Percentiles rank a stretch among this genome's conserved stretches.
These are phyloP conservation scores for Hipparchia sbordonii DNA, from an alignment of 2,888 invertebrate genomes.

Conservation along the genomic window DNA sequence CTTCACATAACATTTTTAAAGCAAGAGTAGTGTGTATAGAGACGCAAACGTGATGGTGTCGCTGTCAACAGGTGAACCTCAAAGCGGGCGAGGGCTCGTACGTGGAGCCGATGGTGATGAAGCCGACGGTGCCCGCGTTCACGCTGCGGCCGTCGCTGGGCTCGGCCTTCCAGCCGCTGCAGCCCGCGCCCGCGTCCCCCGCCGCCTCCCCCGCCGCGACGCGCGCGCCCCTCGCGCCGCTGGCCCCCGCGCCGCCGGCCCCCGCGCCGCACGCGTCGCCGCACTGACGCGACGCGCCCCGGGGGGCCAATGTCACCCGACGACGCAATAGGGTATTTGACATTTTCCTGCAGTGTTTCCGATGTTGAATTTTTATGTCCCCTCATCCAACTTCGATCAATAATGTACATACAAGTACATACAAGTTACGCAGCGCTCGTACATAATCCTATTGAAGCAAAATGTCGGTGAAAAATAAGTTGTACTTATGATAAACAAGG, in stretches of 20 bases:
- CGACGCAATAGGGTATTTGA: conserved; percentile 25
- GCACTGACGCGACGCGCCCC: conserved; percentile 31
- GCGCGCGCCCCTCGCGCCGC: conserved; percentile 39
- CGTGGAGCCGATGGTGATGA: conserved; percentile 72
- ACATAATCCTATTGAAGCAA: too few relatives aligned
- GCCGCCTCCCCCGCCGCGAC: conserved; percentile 33
- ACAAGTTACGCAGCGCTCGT: too few relatives aligned
- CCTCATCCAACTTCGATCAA: not conserved
- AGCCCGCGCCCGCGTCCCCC: conserved; percentile 55
- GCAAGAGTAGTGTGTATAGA: too few relatives aligned
- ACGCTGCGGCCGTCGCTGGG: conserved; percentile 90
- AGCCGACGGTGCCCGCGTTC: conserved; percentile 86
- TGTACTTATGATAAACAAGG: too few relatives aligned
- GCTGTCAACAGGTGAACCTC: conserved; percentile 80
- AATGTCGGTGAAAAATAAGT: too few relatives aligned
- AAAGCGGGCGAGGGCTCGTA: conserved; percentile 79
- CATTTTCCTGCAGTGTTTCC: conserved; percentile 22
- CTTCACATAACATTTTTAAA: too few relatives aligned
- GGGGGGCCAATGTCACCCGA: conserved; percentile 17
- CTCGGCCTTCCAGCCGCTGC: conserved; percentile 91
- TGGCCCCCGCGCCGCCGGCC: conserved; percentile 26
- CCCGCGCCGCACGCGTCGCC: conserved; percentile 40
- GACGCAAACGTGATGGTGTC: too few relatives aligned
- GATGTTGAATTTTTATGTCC: conserved; percentile 4
- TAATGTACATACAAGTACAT: too few relatives aligned